These are phyloP conservation scores for Cebus imitator DNA, from an alignment of 2,113 vertebrate genomes.

Conservation along the genomic window DNA sequence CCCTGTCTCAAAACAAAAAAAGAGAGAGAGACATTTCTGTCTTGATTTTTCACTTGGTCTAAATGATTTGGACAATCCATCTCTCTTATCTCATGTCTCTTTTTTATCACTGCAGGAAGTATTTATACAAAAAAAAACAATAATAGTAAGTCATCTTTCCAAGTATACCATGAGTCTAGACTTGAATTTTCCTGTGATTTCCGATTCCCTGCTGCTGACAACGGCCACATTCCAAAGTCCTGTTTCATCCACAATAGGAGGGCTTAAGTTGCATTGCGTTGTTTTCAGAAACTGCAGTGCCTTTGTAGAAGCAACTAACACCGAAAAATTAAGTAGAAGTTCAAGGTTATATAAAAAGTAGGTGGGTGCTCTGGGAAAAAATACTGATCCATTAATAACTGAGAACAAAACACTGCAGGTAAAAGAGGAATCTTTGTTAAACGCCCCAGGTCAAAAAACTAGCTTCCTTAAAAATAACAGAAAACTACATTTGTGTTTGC, in stretches of 20 bases:
- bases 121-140: background rate
- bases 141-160: background rate
- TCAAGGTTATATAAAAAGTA: conserved; percentile 46
- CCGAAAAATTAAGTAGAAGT: conserved; percentile 24
- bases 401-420: conserved; percentile 29
- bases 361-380: background rate
- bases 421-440: conserved; percentile 42
- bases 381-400: conserved; percentile 47
- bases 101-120: conserved; percentile 2
- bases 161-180: background rate
- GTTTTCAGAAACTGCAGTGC: conserved; percentile 38
- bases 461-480: conserved; percentile 15
- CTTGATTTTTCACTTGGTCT: background rate
- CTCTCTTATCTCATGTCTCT: background rate
- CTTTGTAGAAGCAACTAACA: conserved; percentile 30
- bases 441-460: background rate
- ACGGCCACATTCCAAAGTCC: conserved; percentile 46
- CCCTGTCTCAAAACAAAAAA: no score
- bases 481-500: background rate
- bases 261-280: background rate
- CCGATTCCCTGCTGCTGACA: background rate
- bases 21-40: background rate
- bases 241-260: conserved; percentile 45
- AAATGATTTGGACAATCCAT: background rate
- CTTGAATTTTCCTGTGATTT: background rate